Percentiles rank a stretch among this genome's conserved stretches.
Evolutionary conservation across 2,113 vertebrate species (phyloP).

Genomic region (Prinia subflava): DNA sequence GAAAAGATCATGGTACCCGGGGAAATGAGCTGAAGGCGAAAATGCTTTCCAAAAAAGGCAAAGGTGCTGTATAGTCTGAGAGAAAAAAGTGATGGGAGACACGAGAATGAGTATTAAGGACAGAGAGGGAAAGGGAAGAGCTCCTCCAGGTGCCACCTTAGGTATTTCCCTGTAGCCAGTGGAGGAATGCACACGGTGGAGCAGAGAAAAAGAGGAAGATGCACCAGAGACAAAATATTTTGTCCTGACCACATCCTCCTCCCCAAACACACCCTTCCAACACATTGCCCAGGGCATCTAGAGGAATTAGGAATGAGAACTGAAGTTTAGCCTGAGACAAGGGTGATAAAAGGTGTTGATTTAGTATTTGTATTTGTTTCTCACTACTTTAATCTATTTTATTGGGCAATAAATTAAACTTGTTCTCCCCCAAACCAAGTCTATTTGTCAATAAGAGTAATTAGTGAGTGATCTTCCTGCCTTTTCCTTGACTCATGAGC

Average conservation of each 20-base stretch:
- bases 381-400: not conserved
- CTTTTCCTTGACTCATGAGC: not conserved
- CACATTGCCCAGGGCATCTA: rapidly evolving
- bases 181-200: no score
- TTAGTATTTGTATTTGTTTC: not conserved
- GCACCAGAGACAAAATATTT: rapidly evolving
- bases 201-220: not conserved
- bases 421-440: not conserved
- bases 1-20: rapidly evolving
- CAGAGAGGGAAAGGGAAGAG: not conserved
- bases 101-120: not conserved
- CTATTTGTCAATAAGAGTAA: not conserved
- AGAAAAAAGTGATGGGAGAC: not conserved
- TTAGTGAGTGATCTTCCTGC: not conserved
- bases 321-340: not conserved
- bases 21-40: rapidly evolving
- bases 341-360: not conserved
- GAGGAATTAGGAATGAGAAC: not conserved
- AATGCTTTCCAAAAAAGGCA: not conserved
- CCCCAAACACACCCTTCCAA: rapidly evolving
- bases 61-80: not conserved
- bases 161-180: not conserved
- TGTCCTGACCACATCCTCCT: not conserved
- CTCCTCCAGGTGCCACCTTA: not conserved
- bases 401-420: not conserved